A percentile compares a stretch with the other conserved stretches of the same genome.
phyloP scores from a whole-genome alignment of 2,113 vertebrate genomes.

The Hippocampus mohnikei region DNA sequence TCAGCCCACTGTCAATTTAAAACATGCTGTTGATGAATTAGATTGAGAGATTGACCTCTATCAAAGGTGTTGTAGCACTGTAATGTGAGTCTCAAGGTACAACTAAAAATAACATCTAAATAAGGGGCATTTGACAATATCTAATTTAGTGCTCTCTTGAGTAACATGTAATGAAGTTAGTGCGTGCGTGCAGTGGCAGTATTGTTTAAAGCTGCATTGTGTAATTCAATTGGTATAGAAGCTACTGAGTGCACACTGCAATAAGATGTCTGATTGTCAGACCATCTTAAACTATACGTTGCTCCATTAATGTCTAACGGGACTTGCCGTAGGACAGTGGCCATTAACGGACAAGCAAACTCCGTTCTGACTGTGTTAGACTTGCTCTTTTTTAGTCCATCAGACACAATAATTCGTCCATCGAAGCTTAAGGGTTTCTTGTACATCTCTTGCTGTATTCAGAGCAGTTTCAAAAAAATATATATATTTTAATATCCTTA shows the following conservation, averaged over 20 bases:
- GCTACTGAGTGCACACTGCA: conserved; percentile 28
- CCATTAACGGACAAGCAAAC: conserved; percentile 13
- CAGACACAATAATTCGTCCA: conserved; percentile 21
- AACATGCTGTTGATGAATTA: conserved; percentile 2
- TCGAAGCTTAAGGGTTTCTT: neutral
- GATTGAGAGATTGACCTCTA: conserved; percentile 6
- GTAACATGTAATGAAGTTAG: conserved; percentile 48
- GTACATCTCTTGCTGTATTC: conserved; percentile 7
- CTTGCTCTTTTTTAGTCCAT: conserved; percentile 5
- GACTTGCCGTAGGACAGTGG: conserved; percentile 17
- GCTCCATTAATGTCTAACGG: conserved; percentile 13
- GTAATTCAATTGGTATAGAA: conserved; percentile 54
- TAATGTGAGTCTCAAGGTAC: conserved; percentile 1
- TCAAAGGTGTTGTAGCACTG: neutral
- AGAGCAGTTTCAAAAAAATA: conserved; percentile 13
- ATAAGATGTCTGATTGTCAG: conserved; percentile 40
- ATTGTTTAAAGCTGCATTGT: conserved; percentile 27
- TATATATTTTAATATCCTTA: conserved; percentile 11
- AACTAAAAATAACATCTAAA: conserved; percentile 39
- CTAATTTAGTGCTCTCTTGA: conserved; percentile 27
- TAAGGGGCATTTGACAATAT: conserved; percentile 14
- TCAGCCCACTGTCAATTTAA: conserved; percentile 14
- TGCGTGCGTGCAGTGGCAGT: conserved; percentile 21
- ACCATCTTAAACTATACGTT: conserved; percentile 19
- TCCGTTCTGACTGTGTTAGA: conserved; percentile 5